Conservation (phyloP, 2,113 vertebrate genomes). For the Genyomyrus donnyi region DNA sequence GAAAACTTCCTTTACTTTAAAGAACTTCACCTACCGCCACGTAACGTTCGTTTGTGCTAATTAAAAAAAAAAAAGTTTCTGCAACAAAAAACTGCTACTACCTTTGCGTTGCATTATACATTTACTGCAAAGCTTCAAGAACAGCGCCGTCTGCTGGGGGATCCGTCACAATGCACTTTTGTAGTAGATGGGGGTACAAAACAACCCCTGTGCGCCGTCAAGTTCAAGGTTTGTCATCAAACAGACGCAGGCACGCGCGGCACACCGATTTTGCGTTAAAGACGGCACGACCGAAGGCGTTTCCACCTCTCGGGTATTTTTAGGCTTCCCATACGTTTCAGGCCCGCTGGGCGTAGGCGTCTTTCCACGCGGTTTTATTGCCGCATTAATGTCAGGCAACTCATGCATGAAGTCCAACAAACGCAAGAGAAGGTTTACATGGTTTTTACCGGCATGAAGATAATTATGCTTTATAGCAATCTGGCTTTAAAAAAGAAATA, state of each 20-base stretch:
- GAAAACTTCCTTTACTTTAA: not conserved
- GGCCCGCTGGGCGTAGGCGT: not conserved
- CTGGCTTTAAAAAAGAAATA: not conserved
- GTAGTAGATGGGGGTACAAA: not conserved
- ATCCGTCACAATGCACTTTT: not conserved
- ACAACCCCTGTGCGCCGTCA: not conserved
- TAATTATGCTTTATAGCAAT: not conserved
- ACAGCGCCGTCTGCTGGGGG: slow-evolving; percentile 25
- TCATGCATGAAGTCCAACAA: not conserved
- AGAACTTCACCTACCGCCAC: not conserved
- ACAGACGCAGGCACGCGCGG: not conserved
- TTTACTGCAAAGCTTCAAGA: not conserved
- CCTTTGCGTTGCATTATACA: not conserved
- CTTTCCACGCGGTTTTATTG: not conserved
- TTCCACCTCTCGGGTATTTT: not conserved
- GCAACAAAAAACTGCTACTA: not conserved
- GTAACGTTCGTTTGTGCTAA: not conserved
- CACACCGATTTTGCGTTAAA: not conserved
- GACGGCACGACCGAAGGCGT: not conserved
- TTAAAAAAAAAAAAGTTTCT: not conserved
- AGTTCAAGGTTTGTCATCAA: not conserved
- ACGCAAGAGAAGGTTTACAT: not conserved
- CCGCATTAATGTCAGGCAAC: not conserved
- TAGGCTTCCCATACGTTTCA: not conserved
- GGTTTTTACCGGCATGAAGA: not conserved